phyloP scores from a whole-genome alignment of 2,797 vertebrate species.

The Platalea minor region DNA sequence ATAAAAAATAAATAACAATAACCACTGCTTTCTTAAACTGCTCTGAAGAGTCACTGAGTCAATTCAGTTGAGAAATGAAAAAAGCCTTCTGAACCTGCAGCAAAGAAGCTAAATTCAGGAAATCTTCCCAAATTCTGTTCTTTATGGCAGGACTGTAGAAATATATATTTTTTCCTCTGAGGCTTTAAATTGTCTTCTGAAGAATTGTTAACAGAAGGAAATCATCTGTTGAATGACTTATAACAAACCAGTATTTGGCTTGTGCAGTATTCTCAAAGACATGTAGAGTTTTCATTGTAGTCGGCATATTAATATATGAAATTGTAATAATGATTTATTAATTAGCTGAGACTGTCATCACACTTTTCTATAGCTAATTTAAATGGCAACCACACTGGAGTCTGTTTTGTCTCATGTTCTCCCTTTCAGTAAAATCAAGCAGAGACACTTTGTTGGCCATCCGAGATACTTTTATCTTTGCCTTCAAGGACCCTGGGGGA shows the following conservation, averaged over 20 bases:
- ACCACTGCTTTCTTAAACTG: background rate
- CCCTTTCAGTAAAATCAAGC: constrained; percentile 9
- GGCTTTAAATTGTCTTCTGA: constrained; percentile 7
- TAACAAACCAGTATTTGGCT: background rate
- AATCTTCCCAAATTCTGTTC: constrained; percentile 3
- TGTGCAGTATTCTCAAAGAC: background rate
- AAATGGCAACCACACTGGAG: background rate
- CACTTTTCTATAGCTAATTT: constrained; percentile 12
- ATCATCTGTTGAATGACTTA: constrained; percentile 13
- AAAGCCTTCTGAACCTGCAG: background rate
- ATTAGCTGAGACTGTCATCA: constrained; percentile 41
- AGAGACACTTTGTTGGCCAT: constrained; percentile 33
- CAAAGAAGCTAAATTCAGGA: background rate
- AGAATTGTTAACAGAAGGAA: constrained; percentile 29
- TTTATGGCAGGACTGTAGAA: constrained; percentile 15
- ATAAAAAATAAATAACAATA: background rate
- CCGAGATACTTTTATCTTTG: constrained; percentile 44
- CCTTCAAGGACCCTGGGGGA: constrained; percentile 1
- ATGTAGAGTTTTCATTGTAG: background rate
- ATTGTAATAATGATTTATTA: constrained; percentile 48
- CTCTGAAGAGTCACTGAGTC: background rate
- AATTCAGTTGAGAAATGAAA: background rate
- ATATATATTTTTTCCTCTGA: background rate
- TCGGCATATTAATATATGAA: constrained; percentile 10
- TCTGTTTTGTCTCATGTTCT: constrained; percentile 34